Base-by-base conservation (phyloP, 2,888 invertebrate species). In the Acanthopleura granulata region DNA sequence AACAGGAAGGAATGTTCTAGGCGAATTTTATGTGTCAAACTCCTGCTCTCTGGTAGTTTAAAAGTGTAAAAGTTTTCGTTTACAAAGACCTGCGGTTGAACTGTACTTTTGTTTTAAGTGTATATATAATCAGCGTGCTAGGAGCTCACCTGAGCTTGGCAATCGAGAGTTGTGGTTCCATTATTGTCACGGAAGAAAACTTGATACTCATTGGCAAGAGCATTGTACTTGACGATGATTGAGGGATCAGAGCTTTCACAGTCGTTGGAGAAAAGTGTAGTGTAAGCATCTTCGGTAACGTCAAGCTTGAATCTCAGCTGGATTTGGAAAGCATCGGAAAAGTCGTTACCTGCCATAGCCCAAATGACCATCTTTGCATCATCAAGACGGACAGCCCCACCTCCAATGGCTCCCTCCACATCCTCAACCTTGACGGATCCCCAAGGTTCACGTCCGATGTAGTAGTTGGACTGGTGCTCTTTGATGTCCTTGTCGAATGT, bases 301-400 rank as follows among this genome's bases (percentile, higher is more conserved):
- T 66, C 66, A 1, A 66, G 1, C 29, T 66, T 22, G 66, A 66
- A 66, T 16, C 66, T 22, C 22, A 66, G 29, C 29, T 66, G 22
- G 25, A 66, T 66, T 27, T 66, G 66, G 29, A 66, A 66, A 27
- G 66, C 66, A 14, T 66, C 66, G 66, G 25, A 27, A 25, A 66
- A 66, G 29, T 66, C 66, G 66, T 66, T 66, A 16, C 29, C 25
- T 15, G 66, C 66, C 66, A 66, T 6, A 27, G 66, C 18, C 66
- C 66, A 66, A 6, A 66, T 27, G 22, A 66, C 29, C 66, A 66
- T 66, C 14, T 66, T 66, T 22, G 15, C 29, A 14, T 27, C 66
- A 27, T 66, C 29, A 1, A 66, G 15, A 25, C 66, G 66, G 18
- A 25, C 66, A 22, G 66, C 22, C 3, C 66, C 66, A 16, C 66